Percentiles rank a stretch among this genome's conserved stretches.
phyloP scores from a whole-genome alignment of 2,888 invertebrate species.

The Escarpia spicata region DNA sequence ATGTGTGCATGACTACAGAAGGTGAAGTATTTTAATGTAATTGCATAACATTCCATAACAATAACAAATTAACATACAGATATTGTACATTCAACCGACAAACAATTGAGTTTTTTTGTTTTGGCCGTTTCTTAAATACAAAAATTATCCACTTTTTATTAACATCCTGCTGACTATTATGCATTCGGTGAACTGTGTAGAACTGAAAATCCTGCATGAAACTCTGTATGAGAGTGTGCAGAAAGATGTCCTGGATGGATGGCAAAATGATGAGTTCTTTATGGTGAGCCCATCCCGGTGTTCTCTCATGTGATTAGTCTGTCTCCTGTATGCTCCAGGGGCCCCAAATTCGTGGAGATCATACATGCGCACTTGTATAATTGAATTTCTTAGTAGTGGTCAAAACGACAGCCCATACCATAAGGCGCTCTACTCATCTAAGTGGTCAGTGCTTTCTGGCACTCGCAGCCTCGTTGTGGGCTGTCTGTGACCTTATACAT shows the following conservation, averaged over 20 bases:
- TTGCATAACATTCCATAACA: background rate
- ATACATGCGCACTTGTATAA: background rate
- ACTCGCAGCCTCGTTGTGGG: background rate
- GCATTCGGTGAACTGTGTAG: background rate
- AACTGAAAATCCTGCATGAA: background rate
- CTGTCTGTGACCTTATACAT: background rate
- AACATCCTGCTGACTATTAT: background rate
- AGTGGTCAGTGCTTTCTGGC: background rate
- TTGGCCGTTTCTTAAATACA: too few species aligned
- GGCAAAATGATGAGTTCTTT: background rate
- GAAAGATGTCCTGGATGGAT: background rate
- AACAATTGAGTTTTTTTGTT: too few species aligned
- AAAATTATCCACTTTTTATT: too few species aligned
- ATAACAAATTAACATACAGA: background rate
- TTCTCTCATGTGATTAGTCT: background rate
- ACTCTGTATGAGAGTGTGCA: background rate
- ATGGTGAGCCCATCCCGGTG: background rate
- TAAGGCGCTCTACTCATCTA: background rate
- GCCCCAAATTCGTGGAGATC: background rate
- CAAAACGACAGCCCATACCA: background rate
- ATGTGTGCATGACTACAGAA: too few species aligned
- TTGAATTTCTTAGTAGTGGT: constrained; percentile 1
- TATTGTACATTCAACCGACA: background rate
- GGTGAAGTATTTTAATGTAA: background rate
- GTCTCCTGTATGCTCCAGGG: background rate